Conservation (phyloP, 2,888 invertebrate species). For the Lottia scabra region DNA sequence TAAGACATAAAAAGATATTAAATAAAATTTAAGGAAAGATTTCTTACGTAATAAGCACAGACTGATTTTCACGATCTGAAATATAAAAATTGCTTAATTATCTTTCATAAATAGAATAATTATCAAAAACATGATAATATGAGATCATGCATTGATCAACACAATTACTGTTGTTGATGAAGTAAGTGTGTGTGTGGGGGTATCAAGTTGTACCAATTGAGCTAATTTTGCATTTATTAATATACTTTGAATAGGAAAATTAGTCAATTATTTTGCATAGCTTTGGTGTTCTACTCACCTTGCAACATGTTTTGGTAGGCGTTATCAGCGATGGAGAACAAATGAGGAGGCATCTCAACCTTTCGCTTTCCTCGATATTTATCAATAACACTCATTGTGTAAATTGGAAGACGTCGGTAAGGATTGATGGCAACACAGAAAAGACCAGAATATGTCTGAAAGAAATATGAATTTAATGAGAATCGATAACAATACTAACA, state of each 20-base stretch:
- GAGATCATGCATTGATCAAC: no score
- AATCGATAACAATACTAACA: no score
- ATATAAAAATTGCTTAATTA: not conserved
- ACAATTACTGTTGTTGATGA: no score
- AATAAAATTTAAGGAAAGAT: not conserved
- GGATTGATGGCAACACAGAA: constrained; percentile 99
- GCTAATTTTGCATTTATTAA: no score
- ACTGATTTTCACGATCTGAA: not conserved
- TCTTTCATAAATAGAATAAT: no score
- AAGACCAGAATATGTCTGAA: constrained; percentile 98
- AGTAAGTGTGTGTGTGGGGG: no score
- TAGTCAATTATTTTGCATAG: no score
- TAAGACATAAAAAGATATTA: no score
- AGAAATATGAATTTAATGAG: constrained; percentile 24
- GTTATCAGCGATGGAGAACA: constrained; percentile 99
- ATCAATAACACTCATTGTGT: constrained; percentile 95
- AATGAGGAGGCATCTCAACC: constrained; percentile 99
- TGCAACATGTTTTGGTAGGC: constrained; percentile 99
- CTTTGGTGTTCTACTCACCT: constrained; percentile 74
- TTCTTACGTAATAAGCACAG: constrained; percentile 1
- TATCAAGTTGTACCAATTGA: no score
- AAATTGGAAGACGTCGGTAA: constrained; percentile 99
- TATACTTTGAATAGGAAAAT: no score
- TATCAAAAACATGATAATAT: no score
- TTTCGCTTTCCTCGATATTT: constrained; percentile 99